Evolutionary conservation across 2,888 invertebrate species (phyloP).

Genomic region (Xanthorhoe spadicearia): DNA sequence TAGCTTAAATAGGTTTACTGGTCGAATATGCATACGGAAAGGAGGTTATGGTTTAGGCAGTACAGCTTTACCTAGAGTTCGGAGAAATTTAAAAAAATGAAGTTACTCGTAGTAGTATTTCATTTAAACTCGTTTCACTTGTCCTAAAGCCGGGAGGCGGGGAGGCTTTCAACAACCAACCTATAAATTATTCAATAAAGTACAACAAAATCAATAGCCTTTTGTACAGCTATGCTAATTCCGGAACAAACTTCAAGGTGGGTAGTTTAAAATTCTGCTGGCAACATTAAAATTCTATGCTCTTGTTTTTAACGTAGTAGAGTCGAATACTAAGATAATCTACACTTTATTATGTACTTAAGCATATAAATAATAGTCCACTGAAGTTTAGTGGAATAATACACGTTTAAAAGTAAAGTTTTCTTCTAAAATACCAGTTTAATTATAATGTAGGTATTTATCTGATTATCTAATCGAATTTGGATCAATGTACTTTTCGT

Average conservation of each 20-base stretch:
- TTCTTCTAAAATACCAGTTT: neutral
- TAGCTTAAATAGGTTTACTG: too few species aligned
- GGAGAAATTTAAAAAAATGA: neutral
- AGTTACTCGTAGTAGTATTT: neutral
- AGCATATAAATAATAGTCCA: neutral
- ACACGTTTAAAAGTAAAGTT: neutral
- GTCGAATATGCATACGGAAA: too few species aligned
- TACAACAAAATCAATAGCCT: conserved; percentile 36
- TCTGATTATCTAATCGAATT: too few species aligned
- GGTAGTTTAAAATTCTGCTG: conserved; percentile 42
- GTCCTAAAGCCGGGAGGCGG: neutral
- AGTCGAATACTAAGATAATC: neutral
- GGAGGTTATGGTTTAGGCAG: too few species aligned
- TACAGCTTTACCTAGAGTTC: neutral
- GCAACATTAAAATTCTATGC: conserved; percentile 35
- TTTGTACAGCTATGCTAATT: conserved; percentile 41
- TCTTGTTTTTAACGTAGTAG: conserved; percentile 29
- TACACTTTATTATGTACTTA: neutral
- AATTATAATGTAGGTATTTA: too few species aligned
- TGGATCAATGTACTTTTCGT: too few species aligned
- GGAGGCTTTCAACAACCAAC: neutral
- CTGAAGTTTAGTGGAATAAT: neutral
- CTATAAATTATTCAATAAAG: conserved; percentile 27
- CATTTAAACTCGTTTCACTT: neutral
- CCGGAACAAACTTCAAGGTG: conserved; percentile 33